Evolutionary conservation across 2,888 invertebrate genomes (phyloP).

Genomic region (Ferdinandea cuprea): DNA sequence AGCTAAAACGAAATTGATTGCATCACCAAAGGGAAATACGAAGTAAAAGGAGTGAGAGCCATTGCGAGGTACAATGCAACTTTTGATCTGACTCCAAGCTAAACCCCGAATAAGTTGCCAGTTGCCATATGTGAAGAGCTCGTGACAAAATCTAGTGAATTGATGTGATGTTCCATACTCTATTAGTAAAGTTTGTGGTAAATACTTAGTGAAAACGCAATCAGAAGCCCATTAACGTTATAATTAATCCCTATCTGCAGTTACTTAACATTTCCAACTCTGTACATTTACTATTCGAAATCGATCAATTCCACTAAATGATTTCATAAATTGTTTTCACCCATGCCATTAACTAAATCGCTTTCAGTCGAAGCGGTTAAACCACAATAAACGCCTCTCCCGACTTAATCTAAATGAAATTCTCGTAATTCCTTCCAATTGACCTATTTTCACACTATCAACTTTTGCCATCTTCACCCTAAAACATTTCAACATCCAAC

Average conservation of each 20-base stretch:
- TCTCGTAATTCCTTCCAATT: conserved; percentile 60
- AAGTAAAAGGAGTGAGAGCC: too few species aligned
- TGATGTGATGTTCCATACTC: too few species aligned
- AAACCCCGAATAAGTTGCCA: too few species aligned
- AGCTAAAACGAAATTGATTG: too few species aligned
- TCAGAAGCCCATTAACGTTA: too few species aligned
- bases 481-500: conserved; percentile 22
- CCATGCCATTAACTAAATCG: conserved; percentile 47
- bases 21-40: too few species aligned
- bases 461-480: conserved; percentile 20
- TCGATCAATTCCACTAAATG: conserved; percentile 38
- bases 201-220: too few species aligned
- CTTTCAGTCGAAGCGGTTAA: conserved; percentile 9
- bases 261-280: not conserved
- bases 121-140: too few species aligned
- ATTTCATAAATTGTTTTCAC: conserved; percentile 46
- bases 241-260: not conserved
- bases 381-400: conserved; percentile 31
- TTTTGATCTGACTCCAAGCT: too few species aligned
- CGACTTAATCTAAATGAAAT: conserved; percentile 39
- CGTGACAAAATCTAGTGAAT: too few species aligned
- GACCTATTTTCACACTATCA: conserved; percentile 58
- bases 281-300: not conserved
- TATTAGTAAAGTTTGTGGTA: too few species aligned
- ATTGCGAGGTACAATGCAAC: too few species aligned